phyloP scores from a whole-genome alignment of 2,888 invertebrate genomes.

The Campaea margaritaria region DNA sequence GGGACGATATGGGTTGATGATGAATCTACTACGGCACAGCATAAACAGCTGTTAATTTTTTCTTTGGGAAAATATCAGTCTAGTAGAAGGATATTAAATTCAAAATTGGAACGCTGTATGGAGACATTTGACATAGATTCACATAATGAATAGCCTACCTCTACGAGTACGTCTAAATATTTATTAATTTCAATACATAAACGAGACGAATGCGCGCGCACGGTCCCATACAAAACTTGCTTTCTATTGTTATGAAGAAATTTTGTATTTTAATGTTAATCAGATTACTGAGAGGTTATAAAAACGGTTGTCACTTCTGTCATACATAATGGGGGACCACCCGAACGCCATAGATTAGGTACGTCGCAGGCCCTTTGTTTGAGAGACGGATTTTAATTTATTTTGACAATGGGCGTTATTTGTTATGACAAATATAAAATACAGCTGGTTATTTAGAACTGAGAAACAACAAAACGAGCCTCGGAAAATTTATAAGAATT shows the following conservation, averaged over 20 bases:
- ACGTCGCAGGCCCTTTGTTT: constrained; percentile 48
- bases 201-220: constrained; percentile 33
- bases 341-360: constrained; percentile 48
- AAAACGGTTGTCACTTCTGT: constrained; percentile 58
- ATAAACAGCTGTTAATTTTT: too few species aligned
- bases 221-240: constrained; percentile 14
- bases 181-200: constrained; percentile 20
- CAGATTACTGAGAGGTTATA: constrained; percentile 61
- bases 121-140: too few species aligned
- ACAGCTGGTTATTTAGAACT: neutral
- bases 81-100: too few species aligned
- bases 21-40: too few species aligned
- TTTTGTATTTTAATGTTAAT: constrained; percentile 63
- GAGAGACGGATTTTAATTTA: constrained; percentile 37
- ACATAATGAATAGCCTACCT: too few species aligned
- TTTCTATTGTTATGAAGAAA: constrained; percentile 34
- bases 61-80: too few species aligned
- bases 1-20: too few species aligned
- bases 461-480: too few species aligned
- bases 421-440: neutral
- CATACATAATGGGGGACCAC: constrained; percentile 61
- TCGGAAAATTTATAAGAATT: too few species aligned
- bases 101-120: too few species aligned
- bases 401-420: constrained; percentile 38
- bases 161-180: constrained; percentile 4